phyloP scores from a whole-genome alignment of 2,888 invertebrate species.

The Thymelicus lineola region DNA sequence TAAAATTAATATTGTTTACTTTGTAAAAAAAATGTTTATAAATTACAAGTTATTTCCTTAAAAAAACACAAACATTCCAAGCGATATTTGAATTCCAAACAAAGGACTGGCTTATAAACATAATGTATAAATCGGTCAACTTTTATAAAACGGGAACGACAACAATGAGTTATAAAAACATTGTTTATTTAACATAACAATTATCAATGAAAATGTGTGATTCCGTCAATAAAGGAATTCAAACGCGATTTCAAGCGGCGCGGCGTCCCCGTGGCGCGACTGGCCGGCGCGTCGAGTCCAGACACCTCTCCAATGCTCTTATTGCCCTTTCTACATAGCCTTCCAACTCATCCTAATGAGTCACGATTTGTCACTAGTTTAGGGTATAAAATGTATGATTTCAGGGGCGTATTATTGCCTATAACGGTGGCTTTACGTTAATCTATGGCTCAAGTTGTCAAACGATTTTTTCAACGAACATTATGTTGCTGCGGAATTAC shows the following conservation, averaged over 20 bases:
- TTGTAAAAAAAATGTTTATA: no score
- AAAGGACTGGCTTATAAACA: no score
- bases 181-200: neutral
- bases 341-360: constrained; percentile 15
- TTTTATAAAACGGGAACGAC: no score
- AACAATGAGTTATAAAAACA: no score
- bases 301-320: constrained; percentile 41
- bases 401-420: neutral
- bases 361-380: neutral
- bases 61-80: no score
- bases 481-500: no score
- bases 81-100: no score
- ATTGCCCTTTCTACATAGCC: constrained; percentile 12
- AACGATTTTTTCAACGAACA: no score
- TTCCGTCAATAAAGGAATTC: neutral
- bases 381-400: neutral
- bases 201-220: neutral
- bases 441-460: neutral
- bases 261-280: constrained; percentile 61
- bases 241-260: neutral
- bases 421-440: no score
- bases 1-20: no score
- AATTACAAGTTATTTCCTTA: no score
- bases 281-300: constrained; percentile 56
- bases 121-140: no score